Evolutionary conservation across 2,797 vertebrate species (phyloP).

Genomic region (Champsocephalus gunnari): DNA sequence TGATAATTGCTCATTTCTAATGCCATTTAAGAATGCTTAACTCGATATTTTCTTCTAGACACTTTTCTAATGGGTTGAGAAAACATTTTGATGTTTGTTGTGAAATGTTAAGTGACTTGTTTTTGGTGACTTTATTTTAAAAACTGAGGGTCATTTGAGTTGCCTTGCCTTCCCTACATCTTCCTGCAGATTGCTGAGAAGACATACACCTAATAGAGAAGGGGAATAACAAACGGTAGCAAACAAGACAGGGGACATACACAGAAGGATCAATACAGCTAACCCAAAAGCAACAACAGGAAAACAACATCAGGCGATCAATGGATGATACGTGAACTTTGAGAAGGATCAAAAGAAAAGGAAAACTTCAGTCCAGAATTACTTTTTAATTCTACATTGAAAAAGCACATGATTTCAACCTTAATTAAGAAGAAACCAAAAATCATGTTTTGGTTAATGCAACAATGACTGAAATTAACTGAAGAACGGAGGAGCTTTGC

Average conservation of each 20-base stretch:
- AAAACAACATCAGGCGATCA: constrained; percentile 53
- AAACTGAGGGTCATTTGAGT: constrained; percentile 47
- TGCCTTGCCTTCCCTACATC: constrained; percentile 63
- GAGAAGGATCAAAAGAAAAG: constrained; percentile 5
- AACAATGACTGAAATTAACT: background rate
- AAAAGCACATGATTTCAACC: background rate
- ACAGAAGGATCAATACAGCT: constrained; percentile 61
- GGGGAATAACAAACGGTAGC: constrained; percentile 66
- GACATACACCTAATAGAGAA: constrained; percentile 42
- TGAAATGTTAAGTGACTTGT: background rate
- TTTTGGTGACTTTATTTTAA: background rate
- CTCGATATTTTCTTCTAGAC: background rate
- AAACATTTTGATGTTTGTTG: background rate
- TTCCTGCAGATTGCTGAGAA: constrained; percentile 34
- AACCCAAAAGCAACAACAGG: constrained; percentile 52
- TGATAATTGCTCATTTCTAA: background rate
- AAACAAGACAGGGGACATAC: constrained; percentile 43
- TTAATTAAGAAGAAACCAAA: background rate
- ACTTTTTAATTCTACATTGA: background rate
- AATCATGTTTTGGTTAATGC: background rate
- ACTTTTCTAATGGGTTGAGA: background rate
- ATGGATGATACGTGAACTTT: constrained; percentile 32
- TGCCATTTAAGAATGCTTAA: background rate
- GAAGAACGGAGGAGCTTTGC: constrained; percentile 17
- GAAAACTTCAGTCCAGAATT: constrained; percentile 4